A percentile compares a stretch with the other conserved stretches of the same genome.
phyloP scores from a whole-genome alignment of 2,888 invertebrate genomes.

The Tuberolachnus salignus region DNA sequence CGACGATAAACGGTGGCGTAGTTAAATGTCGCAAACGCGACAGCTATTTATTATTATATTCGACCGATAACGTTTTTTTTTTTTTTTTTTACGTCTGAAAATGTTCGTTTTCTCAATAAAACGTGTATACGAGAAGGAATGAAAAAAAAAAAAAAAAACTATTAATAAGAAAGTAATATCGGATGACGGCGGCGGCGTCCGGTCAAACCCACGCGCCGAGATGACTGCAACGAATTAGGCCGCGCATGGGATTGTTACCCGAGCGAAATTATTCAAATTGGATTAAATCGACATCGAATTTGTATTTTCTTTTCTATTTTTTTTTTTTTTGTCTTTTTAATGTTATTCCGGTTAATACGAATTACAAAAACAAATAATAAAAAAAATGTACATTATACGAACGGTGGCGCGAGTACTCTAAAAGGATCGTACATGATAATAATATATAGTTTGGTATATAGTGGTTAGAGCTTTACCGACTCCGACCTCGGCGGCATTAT shows the following conservation, averaged over 20 bases:
- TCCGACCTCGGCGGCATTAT: conserved; percentile 24
- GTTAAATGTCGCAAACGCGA: no score
- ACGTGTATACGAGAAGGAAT: no score
- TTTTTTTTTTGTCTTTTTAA: conserved; percentile 4
- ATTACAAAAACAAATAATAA: conserved; percentile 24
- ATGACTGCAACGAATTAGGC: conserved; percentile 5
- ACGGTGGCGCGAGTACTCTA: background rate
- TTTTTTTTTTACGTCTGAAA: no score
- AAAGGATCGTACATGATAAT: conserved; percentile 25
- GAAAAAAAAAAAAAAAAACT: no score
- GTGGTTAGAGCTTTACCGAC: conserved; percentile 10
- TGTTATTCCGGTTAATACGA: conserved; percentile 26
- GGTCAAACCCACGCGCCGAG: background rate
- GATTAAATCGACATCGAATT: conserved; percentile 27
- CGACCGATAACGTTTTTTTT: no score
- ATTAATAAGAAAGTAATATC: background rate
- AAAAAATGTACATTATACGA: background rate
- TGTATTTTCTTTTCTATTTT: background rate
- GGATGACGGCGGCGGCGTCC: background rate
- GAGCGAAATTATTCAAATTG: conserved; percentile 46
- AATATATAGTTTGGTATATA: no score
- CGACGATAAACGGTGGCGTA: no score
- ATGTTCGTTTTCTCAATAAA: no score
- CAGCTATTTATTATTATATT: no score
- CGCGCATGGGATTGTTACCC: conserved; percentile 6